Base-by-base conservation (phyloP, 1,140 invertebrate genomes). In the Trissolcus basalis region DNA sequence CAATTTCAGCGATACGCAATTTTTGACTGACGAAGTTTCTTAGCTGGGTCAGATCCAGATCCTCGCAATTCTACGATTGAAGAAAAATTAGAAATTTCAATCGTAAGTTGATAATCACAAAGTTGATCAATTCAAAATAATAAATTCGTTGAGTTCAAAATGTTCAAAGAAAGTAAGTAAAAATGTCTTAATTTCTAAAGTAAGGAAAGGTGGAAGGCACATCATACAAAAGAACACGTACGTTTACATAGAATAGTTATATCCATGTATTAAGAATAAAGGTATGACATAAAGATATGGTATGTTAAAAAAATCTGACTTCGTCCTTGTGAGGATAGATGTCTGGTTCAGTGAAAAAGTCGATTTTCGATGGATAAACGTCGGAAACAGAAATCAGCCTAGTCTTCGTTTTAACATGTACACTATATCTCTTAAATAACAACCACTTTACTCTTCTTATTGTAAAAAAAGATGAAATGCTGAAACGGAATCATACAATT, bases 181-280 rank as follows among this genome's bases (percentile, higher is more conserved):
- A 39, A 9, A 39, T 35, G 33, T 35, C 1, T 39, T 9, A 3
- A 39, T 9, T n/a, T 11, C 9, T 4, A 39, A n/a, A 50, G 35
- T 14, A 47, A 44, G 32, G 9, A 15, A 32, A 49, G 3, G 15
- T 36, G 19, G 36, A 51, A 45, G 32, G 16, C n/a, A 56, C 35
- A n/a, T 53, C 32, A 72, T 54, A n/a, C 45, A 50, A 51, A 67
- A 54, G n/a, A 68, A 70, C 15, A 47, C 58, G 11, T n/a, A 45
- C 16, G 44, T 4, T 9, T 78, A 80, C 74, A 51, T 49, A 79
- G 76, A 83, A 80, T 80, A 81, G 80, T 27, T 82, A 79, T 82
- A 80, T 82, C 75, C 75, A 84, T 83, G 84, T 83, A 85, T 85
- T 82, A 82, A 81, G 77, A 83, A 82, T 83, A 80, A 80, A 27